Evolutionary conservation across 2,113 vertebrate species (phyloP).

Genomic region (Gymnocephalus cernua): DNA sequence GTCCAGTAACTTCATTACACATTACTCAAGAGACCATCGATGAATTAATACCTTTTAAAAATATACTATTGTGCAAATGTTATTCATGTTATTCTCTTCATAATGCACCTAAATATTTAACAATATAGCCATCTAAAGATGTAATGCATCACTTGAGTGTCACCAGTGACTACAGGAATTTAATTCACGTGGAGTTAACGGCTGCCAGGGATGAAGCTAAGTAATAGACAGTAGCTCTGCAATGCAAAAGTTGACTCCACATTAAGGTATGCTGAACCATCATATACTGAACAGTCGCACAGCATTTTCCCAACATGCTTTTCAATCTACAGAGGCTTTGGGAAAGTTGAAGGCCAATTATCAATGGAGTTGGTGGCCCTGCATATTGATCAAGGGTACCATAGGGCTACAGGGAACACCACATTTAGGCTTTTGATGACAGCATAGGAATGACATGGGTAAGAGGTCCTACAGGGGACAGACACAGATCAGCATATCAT

Average conservation of each 20-base stretch:
- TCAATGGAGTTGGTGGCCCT: not conserved
- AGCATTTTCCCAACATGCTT: not conserved
- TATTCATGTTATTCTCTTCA: constrained; percentile 48
- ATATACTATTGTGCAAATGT: constrained; percentile 27
- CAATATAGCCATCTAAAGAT: constrained; percentile 8
- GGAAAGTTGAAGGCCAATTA: not conserved
- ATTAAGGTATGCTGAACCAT: not conserved
- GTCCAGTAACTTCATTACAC: constrained; percentile 61
- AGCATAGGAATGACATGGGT: not conserved
- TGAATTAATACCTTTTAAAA: constrained; percentile 46
- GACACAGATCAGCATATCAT: not conserved
- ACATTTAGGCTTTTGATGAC: not conserved
- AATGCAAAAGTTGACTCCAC: not conserved
- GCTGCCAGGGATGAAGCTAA: not conserved
- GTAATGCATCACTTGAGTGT: not conserved
- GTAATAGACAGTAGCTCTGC: not conserved
- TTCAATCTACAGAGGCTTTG: not conserved
- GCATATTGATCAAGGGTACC: not conserved
- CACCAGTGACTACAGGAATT: constrained; percentile 6
- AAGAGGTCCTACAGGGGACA: not conserved
- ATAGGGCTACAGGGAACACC: not conserved
- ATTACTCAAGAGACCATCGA: constrained; percentile 45
- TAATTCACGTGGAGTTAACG: constrained; percentile 13
- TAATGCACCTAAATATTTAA: not conserved
- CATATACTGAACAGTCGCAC: not conserved